Evolutionary conservation across 2,888 invertebrate genomes (phyloP).

Genomic region (Euplexia lucipara): DNA sequence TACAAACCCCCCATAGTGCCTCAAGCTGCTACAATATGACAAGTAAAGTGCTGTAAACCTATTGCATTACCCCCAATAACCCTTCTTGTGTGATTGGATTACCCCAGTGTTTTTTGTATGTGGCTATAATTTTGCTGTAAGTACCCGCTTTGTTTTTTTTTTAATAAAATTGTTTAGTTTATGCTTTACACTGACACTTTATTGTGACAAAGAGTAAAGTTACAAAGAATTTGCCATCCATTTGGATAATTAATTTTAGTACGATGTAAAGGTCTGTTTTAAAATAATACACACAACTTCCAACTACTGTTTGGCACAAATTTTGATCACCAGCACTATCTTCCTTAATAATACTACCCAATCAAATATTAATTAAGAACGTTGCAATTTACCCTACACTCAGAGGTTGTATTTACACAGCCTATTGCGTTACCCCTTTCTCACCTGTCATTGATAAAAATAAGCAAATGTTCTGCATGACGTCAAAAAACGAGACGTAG

Average conservation of each 20-base stretch:
- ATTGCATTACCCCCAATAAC: constrained; percentile 63
- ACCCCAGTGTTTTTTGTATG: constrained; percentile 77
- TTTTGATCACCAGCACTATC: constrained; percentile 1
- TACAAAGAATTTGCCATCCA: constrained; percentile 24
- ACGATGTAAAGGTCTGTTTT: constrained; percentile 11
- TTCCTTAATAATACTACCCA: not conserved
- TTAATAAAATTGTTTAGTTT: constrained; percentile 29
- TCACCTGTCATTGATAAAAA: constrained; percentile 52
- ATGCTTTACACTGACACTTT: constrained; percentile 25
- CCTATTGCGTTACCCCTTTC: constrained; percentile 19
- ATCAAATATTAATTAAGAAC: not conserved
- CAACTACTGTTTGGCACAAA: not conserved
- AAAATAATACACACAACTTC: constrained; percentile 25
- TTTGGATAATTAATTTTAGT: constrained; percentile 16
- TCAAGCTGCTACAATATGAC: constrained; percentile 80
- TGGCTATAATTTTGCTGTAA: constrained; percentile 83
- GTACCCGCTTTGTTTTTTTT: constrained; percentile 78
- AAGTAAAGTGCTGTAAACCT: constrained; percentile 80
- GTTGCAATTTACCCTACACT: constrained; percentile 7
- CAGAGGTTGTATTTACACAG: constrained; percentile 10
- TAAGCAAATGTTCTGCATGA: constrained; percentile 53
- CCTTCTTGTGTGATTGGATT: constrained; percentile 82
- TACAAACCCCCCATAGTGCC: constrained; percentile 70
- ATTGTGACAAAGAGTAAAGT: constrained; percentile 9
- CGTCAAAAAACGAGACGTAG: constrained; percentile 39